These are phyloP conservation scores for Rostratula benghalensis DNA, from an alignment of 2,113 vertebrate species.

Conservation along the genomic window DNA sequence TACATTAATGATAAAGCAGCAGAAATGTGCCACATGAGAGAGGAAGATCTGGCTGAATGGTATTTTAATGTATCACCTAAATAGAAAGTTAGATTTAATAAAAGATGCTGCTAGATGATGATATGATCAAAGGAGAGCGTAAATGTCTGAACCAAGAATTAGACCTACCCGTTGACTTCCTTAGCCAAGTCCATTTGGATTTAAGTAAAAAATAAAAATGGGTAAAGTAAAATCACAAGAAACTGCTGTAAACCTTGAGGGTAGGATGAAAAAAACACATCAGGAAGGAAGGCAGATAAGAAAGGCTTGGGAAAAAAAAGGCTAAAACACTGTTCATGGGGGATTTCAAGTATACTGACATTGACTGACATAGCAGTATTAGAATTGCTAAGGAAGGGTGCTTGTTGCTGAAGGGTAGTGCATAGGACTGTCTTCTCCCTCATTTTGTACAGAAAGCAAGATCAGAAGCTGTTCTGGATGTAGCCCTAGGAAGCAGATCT, in stretches of 20 bases:
- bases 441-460: neutral
- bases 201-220: conserved; percentile 52
- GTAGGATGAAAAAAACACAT: conserved; percentile 55
- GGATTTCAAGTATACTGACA: conserved; percentile 58
- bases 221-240: conserved; percentile 52
- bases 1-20: neutral
- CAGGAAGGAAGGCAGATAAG: conserved; percentile 52
- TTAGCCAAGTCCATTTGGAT: conserved; percentile 23
- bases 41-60: neutral
- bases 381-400: conserved; percentile 49
- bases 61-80: conserved; percentile 36
- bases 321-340: conserved; percentile 23
- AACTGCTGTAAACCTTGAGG: conserved; percentile 53
- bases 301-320: conserved; percentile 39
- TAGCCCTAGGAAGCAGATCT: neutral
- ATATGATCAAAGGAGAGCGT: neutral
- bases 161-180: conserved; percentile 7
- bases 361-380: conserved; percentile 45
- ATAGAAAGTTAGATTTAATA: conserved; percentile 30
- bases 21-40: neutral
- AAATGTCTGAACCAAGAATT: conserved; percentile 44
- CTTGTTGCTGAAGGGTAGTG: neutral
- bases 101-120: neutral
- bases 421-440: neutral
- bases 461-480: neutral